Base-by-base conservation (phyloP, 2,797 vertebrate species). In the Anolis apletophallus region DNA sequence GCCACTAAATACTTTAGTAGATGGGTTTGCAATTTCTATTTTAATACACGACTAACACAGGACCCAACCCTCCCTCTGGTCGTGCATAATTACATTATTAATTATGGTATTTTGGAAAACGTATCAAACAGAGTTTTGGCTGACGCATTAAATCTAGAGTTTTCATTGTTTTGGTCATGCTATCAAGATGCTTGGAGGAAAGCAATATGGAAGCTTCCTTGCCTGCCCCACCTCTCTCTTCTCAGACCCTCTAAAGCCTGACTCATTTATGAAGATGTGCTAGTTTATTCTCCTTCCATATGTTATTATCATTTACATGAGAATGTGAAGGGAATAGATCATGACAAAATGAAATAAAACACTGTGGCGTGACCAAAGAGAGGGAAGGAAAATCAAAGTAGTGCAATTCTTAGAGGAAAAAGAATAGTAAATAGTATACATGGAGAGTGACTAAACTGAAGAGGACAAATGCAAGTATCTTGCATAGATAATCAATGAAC, bases 1-100 rank as follows among this genome's bases (percentile, higher is more conserved):
- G n/a, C n/a, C n/a, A n/a, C n/a, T 91, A 90, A 94, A 69, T 94
- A 93, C 93, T 92, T 85, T 83, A 94, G 94, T 96, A 96, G 96
- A 96, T 96, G 95, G 94, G n/a, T 95, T 95, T 89, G 84, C 90
- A 95, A 95, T 96, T 95, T 91, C 85, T 95, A 90, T 96, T 96
- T 96, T 14, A 94, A 93, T 69, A 87, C 87, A 93, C 88, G 93
- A 86, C 83, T 93, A 88, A 91, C 89, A 93, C 89, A 95, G 94
- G 94, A 95, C 94, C 94, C 94, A 85, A 2, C 89, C 86, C 88
- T 90, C 76, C 2, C 26, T 11, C 16, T 5, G 94, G 88, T 85
- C 91, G 87, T 88, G 89, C 74, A 89, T 94, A 95, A 96, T 93
- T 89, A 16, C 86, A 92, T 96, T 95, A 95, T 90, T 95, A 95